These are phyloP conservation scores for Mirounga angustirostris DNA, from an alignment of 2,113 vertebrate species.

Conservation along the genomic window DNA sequence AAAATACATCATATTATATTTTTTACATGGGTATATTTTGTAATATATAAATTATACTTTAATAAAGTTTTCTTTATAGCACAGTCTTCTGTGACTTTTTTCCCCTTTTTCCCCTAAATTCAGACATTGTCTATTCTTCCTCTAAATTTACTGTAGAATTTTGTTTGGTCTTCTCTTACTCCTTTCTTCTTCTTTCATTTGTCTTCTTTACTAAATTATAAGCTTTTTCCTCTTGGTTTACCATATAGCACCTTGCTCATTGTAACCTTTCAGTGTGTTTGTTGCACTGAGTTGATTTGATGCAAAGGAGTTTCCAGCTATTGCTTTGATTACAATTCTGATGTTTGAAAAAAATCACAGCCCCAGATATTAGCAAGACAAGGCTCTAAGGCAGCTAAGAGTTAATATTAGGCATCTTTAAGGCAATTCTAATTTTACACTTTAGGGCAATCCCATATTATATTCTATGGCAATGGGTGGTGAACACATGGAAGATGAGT, in stretches of 20 bases:
- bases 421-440: neutral
- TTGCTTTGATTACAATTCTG: neutral
- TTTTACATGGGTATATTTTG: conserved; percentile 37
- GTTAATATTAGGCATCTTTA: neutral
- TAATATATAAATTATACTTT: conserved; percentile 13
- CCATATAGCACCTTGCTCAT: neutral
- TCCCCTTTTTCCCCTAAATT: neutral
- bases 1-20: conserved; percentile 4
- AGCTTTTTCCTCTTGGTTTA: neutral
- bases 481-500: neutral
- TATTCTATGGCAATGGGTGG: neutral
- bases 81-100: conserved; percentile 11
- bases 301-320: neutral
- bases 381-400: neutral
- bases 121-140: neutral
- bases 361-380: neutral
- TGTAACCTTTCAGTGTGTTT: neutral
- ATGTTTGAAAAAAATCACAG: conserved; percentile 9
- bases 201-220: neutral
- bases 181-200: neutral
- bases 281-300: conserved; percentile 11
- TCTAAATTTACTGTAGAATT: conserved; percentile 20
- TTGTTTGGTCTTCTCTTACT: neutral
- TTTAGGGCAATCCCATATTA: neutral
- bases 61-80: neutral